phyloP scores from a whole-genome alignment of 2,888 invertebrate species.

The Heteropelma amictum region DNA sequence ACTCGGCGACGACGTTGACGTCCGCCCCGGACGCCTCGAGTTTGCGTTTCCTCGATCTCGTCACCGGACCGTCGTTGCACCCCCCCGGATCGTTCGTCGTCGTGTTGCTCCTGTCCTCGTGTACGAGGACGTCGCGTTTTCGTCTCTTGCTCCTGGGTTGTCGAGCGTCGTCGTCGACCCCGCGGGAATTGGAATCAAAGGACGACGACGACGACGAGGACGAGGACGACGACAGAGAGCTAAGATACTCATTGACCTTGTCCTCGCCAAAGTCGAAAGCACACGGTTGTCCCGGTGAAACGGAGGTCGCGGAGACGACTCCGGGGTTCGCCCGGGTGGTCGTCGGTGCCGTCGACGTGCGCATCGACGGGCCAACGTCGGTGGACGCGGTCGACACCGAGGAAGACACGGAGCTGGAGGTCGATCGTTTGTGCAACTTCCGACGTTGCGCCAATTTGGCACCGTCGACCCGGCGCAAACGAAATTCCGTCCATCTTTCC shows the following conservation, averaged over 20 bases:
- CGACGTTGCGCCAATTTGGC: slow-evolving; percentile 86
- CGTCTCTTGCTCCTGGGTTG: slow-evolving; percentile 60
- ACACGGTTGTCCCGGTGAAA: slow-evolving; percentile 70
- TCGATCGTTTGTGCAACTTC: slow-evolving; percentile 81
- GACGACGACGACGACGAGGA: slow-evolving; percentile 71
- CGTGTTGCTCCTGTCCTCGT: neutral
- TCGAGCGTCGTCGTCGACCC: slow-evolving; percentile 22
- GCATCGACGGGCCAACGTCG: slow-evolving; percentile 65
- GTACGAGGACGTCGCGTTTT: slow-evolving; percentile 58
- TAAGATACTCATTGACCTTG: slow-evolving; percentile 79
- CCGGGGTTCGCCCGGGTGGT: slow-evolving; percentile 44
- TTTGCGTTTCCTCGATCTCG: slow-evolving; percentile 73
- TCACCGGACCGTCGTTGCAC: slow-evolving; percentile 68
- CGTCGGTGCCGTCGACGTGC: slow-evolving; percentile 54
- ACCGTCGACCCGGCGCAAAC: slow-evolving; percentile 85
- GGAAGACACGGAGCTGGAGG: slow-evolving; percentile 76
- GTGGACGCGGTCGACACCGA: slow-evolving; percentile 77
- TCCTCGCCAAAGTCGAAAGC: slow-evolving; percentile 79
- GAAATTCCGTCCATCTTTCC: slow-evolving; percentile 77
- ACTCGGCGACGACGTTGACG: slow-evolving; percentile 61
- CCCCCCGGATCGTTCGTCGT: neutral
- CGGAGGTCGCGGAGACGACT: slow-evolving; percentile 61
- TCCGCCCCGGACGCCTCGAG: slow-evolving; percentile 62
- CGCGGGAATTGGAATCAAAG: slow-evolving; percentile 36
- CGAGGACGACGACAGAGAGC: slow-evolving; percentile 78